A percentile compares a stretch with the other conserved stretches of the same genome.
Evolutionary conservation across 2,888 invertebrate genomes (phyloP).

Genomic region (Polyploca ridens): DNA sequence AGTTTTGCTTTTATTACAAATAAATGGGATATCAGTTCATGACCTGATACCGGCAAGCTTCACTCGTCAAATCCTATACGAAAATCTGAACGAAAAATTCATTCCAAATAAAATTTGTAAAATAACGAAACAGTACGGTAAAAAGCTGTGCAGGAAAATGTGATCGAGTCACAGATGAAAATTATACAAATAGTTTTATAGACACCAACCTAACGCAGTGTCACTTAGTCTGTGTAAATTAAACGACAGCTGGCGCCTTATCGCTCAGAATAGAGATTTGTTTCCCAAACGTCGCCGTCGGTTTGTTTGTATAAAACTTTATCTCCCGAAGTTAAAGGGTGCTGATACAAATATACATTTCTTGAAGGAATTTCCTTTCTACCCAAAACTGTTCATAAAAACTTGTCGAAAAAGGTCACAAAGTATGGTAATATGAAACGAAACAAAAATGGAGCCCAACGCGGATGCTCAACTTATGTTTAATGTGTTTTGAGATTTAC

Average conservation of each 20-base stretch:
- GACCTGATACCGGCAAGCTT: neutral
- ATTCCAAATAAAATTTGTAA: neutral
- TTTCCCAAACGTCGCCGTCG: constrained; percentile 41
- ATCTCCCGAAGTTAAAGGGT: constrained; percentile 22
- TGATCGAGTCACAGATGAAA: constrained; percentile 23
- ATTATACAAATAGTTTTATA: constrained; percentile 30
- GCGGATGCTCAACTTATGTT: constrained; percentile 35
- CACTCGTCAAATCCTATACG: neutral
- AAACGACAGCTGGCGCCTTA: constrained; percentile 55
- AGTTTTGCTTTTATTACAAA: constrained; percentile 1
- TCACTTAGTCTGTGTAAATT: constrained; percentile 65
- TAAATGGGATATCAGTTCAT: neutral
- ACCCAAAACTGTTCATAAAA: constrained; percentile 34
- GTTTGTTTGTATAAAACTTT: constrained; percentile 54
- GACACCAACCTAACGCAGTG: constrained; percentile 32
- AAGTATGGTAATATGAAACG: constrained; percentile 44
- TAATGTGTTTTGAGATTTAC: constrained; percentile 43
- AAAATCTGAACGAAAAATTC: neutral
- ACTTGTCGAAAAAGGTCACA: constrained; percentile 34
- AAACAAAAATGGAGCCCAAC: constrained; percentile 30
- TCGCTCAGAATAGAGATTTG: constrained; percentile 58
- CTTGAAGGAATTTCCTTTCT: constrained; percentile 43
- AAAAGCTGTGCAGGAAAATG: constrained; percentile 1
- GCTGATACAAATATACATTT: constrained; percentile 35
- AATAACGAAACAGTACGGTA: neutral